Percentiles rank a stretch among this genome's conserved stretches.
phyloP scores from a whole-genome alignment of 2,797 vertebrate species.

The Anguilla obscura region DNA sequence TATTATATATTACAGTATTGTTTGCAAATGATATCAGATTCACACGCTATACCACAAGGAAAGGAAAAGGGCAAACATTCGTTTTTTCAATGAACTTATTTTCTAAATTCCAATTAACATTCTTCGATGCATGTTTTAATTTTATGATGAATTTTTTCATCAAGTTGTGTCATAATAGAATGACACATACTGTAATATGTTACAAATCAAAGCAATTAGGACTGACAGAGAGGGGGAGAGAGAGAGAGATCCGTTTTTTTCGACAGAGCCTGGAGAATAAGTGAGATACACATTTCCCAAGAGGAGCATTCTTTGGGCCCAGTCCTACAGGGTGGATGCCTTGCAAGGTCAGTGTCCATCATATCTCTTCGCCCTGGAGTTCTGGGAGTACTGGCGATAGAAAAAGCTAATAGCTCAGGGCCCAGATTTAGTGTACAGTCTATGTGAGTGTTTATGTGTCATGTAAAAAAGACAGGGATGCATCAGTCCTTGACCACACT shows the following conservation, averaged over 20 bases:
- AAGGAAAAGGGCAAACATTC: no score
- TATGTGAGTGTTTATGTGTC: not conserved
- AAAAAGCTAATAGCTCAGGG: not conserved
- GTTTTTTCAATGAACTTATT: not conserved
- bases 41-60: no score
- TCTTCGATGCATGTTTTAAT: not conserved
- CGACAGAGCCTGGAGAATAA: no score
- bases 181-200: not conserved
- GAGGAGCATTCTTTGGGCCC: no score
- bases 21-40: no score
- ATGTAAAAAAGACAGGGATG: slow-evolving; percentile 50
- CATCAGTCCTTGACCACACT: slow-evolving; percentile 64
- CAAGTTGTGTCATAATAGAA: not conserved
- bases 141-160: not conserved
- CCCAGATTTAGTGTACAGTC: not conserved
- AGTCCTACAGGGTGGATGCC: not conserved
- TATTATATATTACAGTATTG: no score
- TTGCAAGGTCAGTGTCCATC: not conserved
- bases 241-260: not conserved
- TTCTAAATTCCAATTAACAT: not conserved
- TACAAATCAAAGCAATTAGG: not conserved
- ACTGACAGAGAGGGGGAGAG: not conserved
- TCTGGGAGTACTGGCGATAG: not conserved
- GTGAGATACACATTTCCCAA: no score
- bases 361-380: not conserved